Conservation (phyloP, 2,797 vertebrate species). For the Eremophila alpestris region DNA sequence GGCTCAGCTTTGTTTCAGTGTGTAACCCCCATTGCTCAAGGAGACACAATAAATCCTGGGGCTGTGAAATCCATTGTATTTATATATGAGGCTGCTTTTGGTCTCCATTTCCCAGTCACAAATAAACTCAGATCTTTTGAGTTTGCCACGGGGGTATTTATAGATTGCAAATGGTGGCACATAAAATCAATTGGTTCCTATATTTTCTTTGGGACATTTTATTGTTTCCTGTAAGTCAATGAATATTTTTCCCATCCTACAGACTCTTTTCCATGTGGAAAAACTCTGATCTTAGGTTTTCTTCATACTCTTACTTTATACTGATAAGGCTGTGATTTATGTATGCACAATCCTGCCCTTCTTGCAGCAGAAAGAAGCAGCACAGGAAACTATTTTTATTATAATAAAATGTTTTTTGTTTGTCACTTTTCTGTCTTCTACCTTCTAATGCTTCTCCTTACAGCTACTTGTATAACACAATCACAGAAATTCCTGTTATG, state of each 20-base stretch:
- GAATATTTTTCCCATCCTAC: neutral
- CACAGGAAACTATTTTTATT: neutral
- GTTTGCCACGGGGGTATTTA: conserved; percentile 31
- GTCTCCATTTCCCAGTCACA: conserved; percentile 38
- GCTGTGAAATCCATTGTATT: conserved; percentile 39
- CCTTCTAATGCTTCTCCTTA: neutral
- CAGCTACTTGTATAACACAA: neutral
- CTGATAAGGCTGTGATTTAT: neutral
- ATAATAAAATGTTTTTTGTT: neutral
- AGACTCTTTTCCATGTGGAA: neutral
- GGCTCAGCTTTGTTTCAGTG: conserved; percentile 42
- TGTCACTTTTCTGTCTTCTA: neutral
- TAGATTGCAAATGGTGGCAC: conserved; percentile 37
- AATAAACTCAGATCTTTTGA: conserved; percentile 30
- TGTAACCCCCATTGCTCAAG: conserved; percentile 3
- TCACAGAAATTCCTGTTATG: neutral
- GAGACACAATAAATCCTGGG: conserved; percentile 36
- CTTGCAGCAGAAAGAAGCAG: neutral
- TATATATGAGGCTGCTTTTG: conserved; percentile 35
- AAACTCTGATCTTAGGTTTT: neutral
- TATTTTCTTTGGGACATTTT: conserved; percentile 2
- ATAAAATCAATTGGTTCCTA: conserved; percentile 21
- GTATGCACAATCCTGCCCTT: neutral
- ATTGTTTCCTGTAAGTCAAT: neutral
- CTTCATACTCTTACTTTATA: neutral